Conservation (phyloP, 1,140 invertebrate species). For the Calliphora vicina region DNA sequence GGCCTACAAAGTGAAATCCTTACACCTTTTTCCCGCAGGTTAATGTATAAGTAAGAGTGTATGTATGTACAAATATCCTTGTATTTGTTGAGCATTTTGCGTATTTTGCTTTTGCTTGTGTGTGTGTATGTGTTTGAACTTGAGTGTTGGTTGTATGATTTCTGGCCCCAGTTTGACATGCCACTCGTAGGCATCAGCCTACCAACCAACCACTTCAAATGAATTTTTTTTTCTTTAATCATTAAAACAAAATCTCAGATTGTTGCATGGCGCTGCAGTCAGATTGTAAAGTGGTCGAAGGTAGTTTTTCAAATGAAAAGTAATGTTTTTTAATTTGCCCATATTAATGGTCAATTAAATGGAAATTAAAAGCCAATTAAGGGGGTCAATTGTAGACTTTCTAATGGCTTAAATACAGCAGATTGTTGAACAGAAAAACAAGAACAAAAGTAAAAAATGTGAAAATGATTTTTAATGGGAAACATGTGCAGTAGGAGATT, state of each 20-base stretch:
- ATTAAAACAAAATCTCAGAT: constrained; percentile 1
- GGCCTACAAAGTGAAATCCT: too few relatives aligned
- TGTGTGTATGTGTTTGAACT: not conserved
- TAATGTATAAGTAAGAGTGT: too few relatives aligned
- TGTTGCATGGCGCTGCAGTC: not conserved
- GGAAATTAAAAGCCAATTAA: not conserved
- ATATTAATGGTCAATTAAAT: not conserved
- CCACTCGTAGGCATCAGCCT: not conserved
- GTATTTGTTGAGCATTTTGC: not conserved
- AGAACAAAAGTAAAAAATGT: too few relatives aligned
- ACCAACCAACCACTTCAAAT: not conserved
- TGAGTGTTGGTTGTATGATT: not conserved
- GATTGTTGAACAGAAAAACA: too few relatives aligned
- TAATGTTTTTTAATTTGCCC: constrained; percentile 7
- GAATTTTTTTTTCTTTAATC: not conserved
- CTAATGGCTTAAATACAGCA: not conserved
- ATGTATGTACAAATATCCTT: not conserved
- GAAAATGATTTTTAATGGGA: too few relatives aligned
- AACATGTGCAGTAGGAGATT: too few relatives aligned
- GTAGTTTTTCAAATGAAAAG: not conserved
- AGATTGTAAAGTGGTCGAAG: not conserved
- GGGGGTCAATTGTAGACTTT: not conserved
- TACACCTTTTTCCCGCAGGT: too few relatives aligned
- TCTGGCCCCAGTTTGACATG: not conserved
- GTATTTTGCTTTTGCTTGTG: too few relatives aligned